Evolutionary conservation across 2,797 vertebrate species (phyloP), one percentile per base, ranked within the genome.

Genomic region (Neosilurus mollespiculum): DNA sequence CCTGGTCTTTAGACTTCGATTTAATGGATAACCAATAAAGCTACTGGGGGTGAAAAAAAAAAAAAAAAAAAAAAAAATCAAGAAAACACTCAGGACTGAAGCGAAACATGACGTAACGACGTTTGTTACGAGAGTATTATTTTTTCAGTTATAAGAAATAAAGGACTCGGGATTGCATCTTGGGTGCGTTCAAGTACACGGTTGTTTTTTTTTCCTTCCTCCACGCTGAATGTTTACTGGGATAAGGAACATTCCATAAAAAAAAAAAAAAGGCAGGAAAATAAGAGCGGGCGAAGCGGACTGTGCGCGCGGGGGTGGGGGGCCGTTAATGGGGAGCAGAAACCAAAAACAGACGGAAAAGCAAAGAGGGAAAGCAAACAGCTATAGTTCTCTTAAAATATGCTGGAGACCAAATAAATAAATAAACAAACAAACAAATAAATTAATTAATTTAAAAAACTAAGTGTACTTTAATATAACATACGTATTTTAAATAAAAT

Each of bases 1-100:
- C 82, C 83, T 83, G 86, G 81, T 87, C 88, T 90, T 87, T 86
- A 79, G 82, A 81, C 88, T 91, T 91, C 85, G 91, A 91, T 92
- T 92, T 87, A 91, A 91, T 80, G 78, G 85, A 89, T 84, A 83
- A 81, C 86, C 86, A 86, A 81, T 87, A 88, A 90, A 90, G 76
- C 66, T 66, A 67, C 76, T 37, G 77, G 82, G 92, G 88, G 82
- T 77, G 72, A 75, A 15, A 72, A n/a, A 51, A 5, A 9, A 1
- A 20, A 10, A 43, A 18, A 66, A 0, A 22, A 16, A 2, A 67
- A 22, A 7, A 56, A 3, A 14, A 66, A 53, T 24, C 3, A 75
- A 7, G 18, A 24, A 22, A 53, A 12, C 8, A 1, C 0, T 15
- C 1, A 0, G 61, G 79, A 89, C 14, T 15, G 34, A 85, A 58